phyloP scores from a whole-genome alignment of 2,113 vertebrate genomes.

The Myocastor coypus region DNA sequence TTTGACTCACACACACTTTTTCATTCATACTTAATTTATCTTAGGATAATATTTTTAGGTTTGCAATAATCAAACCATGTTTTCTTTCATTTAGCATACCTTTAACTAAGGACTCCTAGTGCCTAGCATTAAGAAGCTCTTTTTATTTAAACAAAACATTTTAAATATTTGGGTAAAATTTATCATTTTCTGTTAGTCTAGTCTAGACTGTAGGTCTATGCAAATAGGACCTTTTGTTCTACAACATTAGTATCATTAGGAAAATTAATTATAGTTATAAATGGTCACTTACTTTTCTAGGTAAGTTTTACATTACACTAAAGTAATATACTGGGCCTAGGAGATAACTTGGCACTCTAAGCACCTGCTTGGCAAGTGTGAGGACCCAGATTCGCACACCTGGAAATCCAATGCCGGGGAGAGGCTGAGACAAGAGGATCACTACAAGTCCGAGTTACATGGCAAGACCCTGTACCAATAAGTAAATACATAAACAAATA shows the following conservation, averaged over 20 bases:
- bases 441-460: no score
- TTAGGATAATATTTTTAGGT: neutral
- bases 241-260: neutral
- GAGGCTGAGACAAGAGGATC: no score
- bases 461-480: no score
- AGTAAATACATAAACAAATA: no score
- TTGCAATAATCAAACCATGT: neutral
- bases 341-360: no score
- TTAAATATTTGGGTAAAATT: neutral
- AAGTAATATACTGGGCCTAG: neutral
- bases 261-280: constrained; percentile 31
- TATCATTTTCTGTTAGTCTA: constrained; percentile 11
- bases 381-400: no score
- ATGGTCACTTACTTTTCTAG: neutral
- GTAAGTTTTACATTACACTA: constrained; percentile 23
- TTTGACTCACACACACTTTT: neutral
- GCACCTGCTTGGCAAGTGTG: no score
- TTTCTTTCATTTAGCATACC: constrained; percentile 44
- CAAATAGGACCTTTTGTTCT: no score
- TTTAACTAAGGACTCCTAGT: neutral
- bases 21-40: neutral
- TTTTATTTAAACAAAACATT: constrained; percentile 52
- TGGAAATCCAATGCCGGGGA: no score
- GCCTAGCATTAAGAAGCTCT: neutral
- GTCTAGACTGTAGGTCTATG: neutral